Conservation (phyloP, 2,888 invertebrate genomes). For the Cremastinae sp. region DNA sequence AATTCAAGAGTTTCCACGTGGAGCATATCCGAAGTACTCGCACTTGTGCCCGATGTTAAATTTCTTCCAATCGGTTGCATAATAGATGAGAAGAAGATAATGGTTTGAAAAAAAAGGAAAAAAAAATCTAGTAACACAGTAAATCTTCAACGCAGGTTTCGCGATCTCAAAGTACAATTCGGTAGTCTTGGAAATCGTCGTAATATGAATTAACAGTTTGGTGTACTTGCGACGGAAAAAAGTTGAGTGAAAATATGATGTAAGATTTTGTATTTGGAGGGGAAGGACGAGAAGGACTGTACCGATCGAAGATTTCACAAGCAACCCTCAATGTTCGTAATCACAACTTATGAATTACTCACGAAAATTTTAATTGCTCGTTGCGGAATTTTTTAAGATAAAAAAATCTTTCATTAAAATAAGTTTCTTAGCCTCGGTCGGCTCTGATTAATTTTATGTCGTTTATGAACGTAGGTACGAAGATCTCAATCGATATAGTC, state of each 20-base stretch:
- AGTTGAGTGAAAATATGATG: slow-evolving; percentile 25
- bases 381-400: slow-evolving; percentile 13
- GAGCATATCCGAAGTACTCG: not conserved
- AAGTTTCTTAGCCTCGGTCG: slow-evolving; percentile 64
- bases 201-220: slow-evolving; percentile 15
- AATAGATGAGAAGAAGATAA: slow-evolving; percentile 24
- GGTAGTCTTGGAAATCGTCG: slow-evolving; percentile 37
- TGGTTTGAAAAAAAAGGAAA: slow-evolving; percentile 20
- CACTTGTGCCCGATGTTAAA: slow-evolving; percentile 18
- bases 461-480: slow-evolving; percentile 43
- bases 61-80: slow-evolving; percentile 27
- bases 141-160: not conserved
- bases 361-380: not conserved
- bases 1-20: not conserved
- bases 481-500: slow-evolving; percentile 73
- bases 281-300: slow-evolving; percentile 1
- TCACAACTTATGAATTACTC: no score
- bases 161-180: slow-evolving; percentile 11
- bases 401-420: slow-evolving; percentile 21
- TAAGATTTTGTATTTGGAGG: slow-evolving; percentile 34
- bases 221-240: slow-evolving; percentile 49
- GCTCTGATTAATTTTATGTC: slow-evolving; percentile 31
- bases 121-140: slow-evolving; percentile 20
- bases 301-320: slow-evolving; percentile 42
- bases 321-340: slow-evolving; percentile 24